Percentiles rank a stretch among this genome's conserved stretches.
Evolutionary conservation across 2,888 invertebrate species (phyloP).

Genomic region (Electrophaes corylata): DNA sequence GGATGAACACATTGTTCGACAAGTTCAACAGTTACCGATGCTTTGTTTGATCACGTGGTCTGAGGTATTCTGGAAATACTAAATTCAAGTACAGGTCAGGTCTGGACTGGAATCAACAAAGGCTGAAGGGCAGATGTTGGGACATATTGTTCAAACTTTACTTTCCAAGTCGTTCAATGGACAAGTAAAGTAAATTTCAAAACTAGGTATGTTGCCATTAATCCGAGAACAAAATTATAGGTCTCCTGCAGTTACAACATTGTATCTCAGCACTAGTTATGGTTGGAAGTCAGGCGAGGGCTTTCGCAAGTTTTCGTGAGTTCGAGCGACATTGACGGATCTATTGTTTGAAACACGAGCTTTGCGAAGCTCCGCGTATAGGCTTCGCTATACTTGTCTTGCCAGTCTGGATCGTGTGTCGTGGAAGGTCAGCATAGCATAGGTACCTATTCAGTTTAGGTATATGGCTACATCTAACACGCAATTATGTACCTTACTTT

Average conservation of each 20-base stretch:
- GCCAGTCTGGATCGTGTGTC: slow-evolving; percentile 63
- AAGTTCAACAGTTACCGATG: slow-evolving; percentile 17
- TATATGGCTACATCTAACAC: slow-evolving; percentile 23
- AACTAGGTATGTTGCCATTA: slow-evolving; percentile 21
- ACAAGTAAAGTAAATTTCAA: slow-evolving; percentile 15
- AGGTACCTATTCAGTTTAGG: slow-evolving; percentile 36
- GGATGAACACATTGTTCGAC: slow-evolving; percentile 10
- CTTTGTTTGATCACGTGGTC: slow-evolving; percentile 13
- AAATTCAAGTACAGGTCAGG: slow-evolving; percentile 4
- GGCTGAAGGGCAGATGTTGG: not conserved
- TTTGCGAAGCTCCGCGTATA: slow-evolving; percentile 25
- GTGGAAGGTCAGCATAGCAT: slow-evolving; percentile 64
- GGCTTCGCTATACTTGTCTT: slow-evolving; percentile 30
- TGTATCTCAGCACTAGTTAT: slow-evolving; percentile 43
- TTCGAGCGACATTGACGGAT: slow-evolving; percentile 68
- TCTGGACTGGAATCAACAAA: not conserved
- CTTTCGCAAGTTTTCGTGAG: slow-evolving; percentile 79
- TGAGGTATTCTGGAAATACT: slow-evolving; percentile 1
- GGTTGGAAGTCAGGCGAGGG: slow-evolving; percentile 46
- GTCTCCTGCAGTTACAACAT: slow-evolving; percentile 49
- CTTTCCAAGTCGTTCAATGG: slow-evolving; percentile 9
- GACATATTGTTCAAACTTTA: not conserved
- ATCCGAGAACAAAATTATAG: slow-evolving; percentile 42
- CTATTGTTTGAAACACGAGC: slow-evolving; percentile 64
- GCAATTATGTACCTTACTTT: slow-evolving; percentile 37